Percentiles rank a stretch among this genome's conserved stretches.
Evolutionary conservation across 2,113 vertebrate genomes (phyloP).

Genomic region (Alces alces): DNA sequence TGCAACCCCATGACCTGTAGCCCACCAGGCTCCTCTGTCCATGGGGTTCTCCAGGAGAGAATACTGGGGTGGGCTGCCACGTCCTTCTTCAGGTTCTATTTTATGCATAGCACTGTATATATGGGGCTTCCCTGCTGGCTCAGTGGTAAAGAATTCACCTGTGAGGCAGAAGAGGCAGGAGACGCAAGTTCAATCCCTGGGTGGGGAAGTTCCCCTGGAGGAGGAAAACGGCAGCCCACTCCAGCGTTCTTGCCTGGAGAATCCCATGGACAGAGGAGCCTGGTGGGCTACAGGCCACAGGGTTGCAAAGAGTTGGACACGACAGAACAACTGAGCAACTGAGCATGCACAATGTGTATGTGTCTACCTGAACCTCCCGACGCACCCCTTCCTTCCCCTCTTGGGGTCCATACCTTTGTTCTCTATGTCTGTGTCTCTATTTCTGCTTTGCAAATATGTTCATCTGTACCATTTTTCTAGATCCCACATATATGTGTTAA

Average conservation of each 20-base stretch:
- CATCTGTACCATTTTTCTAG: background rate
- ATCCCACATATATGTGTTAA: background rate
- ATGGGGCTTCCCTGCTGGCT: too few relatives aligned
- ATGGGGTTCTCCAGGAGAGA: too few relatives aligned
- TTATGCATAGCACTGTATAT: too few relatives aligned
- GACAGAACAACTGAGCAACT: background rate
- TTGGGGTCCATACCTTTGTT: background rate
- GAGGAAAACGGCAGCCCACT: background rate
- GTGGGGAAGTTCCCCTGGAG: background rate
- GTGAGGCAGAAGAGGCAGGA: too few relatives aligned
- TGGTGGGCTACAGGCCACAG: background rate
- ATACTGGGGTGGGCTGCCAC: too few relatives aligned
- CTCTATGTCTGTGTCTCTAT: background rate
- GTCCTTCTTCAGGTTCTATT: too few relatives aligned
- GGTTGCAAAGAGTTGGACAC: accelerated
- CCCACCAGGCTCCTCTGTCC: too few relatives aligned
- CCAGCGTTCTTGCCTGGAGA: background rate
- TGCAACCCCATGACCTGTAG: too few relatives aligned
- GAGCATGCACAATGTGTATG: accelerated
- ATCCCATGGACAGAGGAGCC: background rate
- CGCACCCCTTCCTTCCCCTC: background rate
- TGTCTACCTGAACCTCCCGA: accelerated
- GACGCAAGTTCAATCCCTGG: background rate
- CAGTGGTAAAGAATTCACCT: too few relatives aligned
- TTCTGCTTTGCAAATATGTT: background rate